Base-by-base conservation (phyloP, 1,140 invertebrate genomes). In the Ditylenchus dipsaci region DNA sequence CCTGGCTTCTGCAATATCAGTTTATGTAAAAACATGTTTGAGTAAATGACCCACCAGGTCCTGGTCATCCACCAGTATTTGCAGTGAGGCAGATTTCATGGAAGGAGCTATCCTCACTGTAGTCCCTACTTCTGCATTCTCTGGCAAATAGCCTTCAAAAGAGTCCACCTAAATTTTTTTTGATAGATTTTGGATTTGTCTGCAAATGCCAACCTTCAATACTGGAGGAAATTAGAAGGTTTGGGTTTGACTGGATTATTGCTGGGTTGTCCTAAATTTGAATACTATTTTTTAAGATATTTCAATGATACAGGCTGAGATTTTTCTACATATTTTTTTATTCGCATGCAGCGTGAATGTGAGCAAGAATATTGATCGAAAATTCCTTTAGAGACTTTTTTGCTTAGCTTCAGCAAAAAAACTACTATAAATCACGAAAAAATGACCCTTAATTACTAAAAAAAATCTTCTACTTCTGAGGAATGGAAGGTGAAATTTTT, bases 1-100 rank as follows among this genome's bases (percentile, higher is more conserved):
- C 80, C 80, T 21, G 81, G 78, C 67, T 81, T 67, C 80, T 80
- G 61, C 38, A 78, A 59, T 53, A 45, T 47, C 1, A 69, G 13
- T 13, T 23, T 0, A 67, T 15, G 15, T 60, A 26, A 9, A 29
- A 27, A 29, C 61, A 1, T 27, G 77, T 23, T 13, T 43, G 7
- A 59, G 38, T 23, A 59, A 63, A 68, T 47, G 47, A 61, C 64
- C 64, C 19, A 80, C 80, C 64, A 82, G 66, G 71, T 82, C 80
- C 45, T 71, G 63, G 67, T 82, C 80, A 58, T 77, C 71, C 9
- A 82, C 80, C n/a, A 82, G 61, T 72, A 82, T 82, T 66, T 82
- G 80, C 3, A 82, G 49, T 11, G 74, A 68, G 30, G 76, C 78
- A 0, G 80, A 59, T 17, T 75, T 59, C 23, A 64, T 27, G 42